Evolutionary conservation across 2,888 invertebrate species (phyloP), one percentile per base, ranked within the genome.

Genomic region (Pocota personata): DNA sequence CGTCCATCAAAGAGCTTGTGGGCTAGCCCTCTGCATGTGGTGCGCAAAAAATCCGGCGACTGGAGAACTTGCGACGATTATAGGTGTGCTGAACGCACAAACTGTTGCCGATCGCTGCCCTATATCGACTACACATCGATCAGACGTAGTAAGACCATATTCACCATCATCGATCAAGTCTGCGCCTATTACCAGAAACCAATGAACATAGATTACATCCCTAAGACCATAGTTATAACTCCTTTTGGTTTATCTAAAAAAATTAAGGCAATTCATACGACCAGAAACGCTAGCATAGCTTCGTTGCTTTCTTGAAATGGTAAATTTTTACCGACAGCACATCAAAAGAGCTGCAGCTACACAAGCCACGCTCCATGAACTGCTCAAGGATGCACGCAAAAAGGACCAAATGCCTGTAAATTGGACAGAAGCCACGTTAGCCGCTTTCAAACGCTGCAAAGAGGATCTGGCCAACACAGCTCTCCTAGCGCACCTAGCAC

Each of bases 201-300:
- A 1, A 88, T 92, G 0, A 83, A 80, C n/a, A 71, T 69, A 19
- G 89, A 83, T n/a, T 91, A 90, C 87, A 87, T 91, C 3, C 88
- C 77, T 0, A 92, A 93, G 80, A 92, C 92, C 0, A 91, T 90
- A 0, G 89, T 91, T 4, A 89, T 78, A 0, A 91, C 91, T 2
- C 90, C 91, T 0, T 91, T 91, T 67, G 91, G 91, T 1, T 19
- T 46, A 1, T 7, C n/a, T n/a, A n/a, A n/a, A n/a, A n/a, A n/a
- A n/a, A n/a, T n/a, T n/a, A n/a, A n/a, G n/a, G n/a, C n/a, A 67
- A 30, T 67, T 37, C 40, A 58, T 48, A 24, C 32, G 30, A 46
- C 57, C 58, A 10, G n/a, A 57, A 37, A 67, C 67, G 16, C 40
- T 76, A 2, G 66, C 14, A 19, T 8, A 76, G 16, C 57, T 76